Evolutionary conservation across 2,797 vertebrate genomes (phyloP).

Genomic region (Urosaurus nigricauda): DNA sequence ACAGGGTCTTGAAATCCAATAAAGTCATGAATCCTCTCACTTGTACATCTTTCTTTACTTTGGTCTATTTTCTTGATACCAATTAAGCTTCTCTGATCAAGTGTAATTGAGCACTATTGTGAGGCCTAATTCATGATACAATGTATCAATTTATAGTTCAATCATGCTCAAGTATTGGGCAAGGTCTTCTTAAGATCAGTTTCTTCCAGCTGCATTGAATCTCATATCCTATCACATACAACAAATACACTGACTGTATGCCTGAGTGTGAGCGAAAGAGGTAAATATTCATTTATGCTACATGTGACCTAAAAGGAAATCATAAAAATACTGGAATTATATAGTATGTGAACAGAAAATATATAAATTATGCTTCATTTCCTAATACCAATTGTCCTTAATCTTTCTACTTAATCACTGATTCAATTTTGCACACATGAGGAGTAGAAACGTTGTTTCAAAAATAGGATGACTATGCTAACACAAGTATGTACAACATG

Average conservation of each 20-base stretch:
- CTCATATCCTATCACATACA: not conserved
- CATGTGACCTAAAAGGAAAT: constrained; percentile 40
- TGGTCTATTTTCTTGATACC: constrained; percentile 71
- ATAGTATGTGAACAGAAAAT: not conserved
- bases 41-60: constrained; percentile 72
- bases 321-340: constrained; percentile 43
- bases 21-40: constrained; percentile 73
- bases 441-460: not conserved
- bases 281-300: constrained; percentile 3
- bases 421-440: constrained; percentile 5
- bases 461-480: constrained; percentile 31
- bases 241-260: not conserved
- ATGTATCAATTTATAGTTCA: constrained; percentile 35
- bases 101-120: constrained; percentile 55
- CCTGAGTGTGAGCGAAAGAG: not conserved
- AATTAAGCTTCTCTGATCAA: constrained; percentile 56
- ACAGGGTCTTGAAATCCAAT: constrained; percentile 83
- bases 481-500: not conserved
- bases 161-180: not conserved
- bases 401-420: not conserved
- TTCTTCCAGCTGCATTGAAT: not conserved
- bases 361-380: not conserved
- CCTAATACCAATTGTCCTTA: not conserved
- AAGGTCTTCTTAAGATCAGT: constrained; percentile 19
- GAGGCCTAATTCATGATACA: constrained; percentile 42